Percentiles rank a stretch among this genome's conserved stretches.
Evolutionary conservation across 2,888 invertebrate species (phyloP).

Genomic region (Sepioteuthis lessoniana): DNA sequence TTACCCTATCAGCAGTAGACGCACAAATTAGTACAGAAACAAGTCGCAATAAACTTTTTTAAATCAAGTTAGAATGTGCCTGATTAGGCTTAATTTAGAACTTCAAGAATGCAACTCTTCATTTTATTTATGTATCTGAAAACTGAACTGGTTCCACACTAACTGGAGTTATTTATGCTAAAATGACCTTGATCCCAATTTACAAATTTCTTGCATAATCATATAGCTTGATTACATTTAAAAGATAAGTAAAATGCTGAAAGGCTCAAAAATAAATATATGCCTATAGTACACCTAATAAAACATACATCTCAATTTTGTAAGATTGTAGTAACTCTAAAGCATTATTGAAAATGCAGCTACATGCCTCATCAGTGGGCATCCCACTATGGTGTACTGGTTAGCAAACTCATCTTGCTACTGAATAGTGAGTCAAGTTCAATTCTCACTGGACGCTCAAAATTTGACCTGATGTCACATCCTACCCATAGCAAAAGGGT

Average conservation of each 20-base stretch:
- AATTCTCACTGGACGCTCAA: too few relatives aligned
- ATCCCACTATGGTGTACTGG: too few relatives aligned
- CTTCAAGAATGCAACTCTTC: not conserved
- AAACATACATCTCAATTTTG: too few relatives aligned
- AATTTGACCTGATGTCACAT: too few relatives aligned
- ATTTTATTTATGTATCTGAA: not conserved
- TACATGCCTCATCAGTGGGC: too few relatives aligned
- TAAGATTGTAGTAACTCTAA: too few relatives aligned
- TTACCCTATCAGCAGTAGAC: too few relatives aligned
- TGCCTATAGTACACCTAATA: not conserved
- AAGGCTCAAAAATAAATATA: not conserved
- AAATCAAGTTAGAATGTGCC: not conserved
- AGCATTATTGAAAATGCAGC: too few relatives aligned
- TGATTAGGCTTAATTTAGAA: not conserved
- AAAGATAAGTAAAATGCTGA: not conserved
- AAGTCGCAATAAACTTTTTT: not conserved
- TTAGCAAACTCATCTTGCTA: too few relatives aligned
- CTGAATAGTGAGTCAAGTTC: too few relatives aligned
- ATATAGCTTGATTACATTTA: not conserved
- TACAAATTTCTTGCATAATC: not conserved
- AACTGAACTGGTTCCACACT: not conserved
- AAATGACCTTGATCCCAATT: not conserved
- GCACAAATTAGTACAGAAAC: too few relatives aligned
- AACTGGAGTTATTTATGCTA: not conserved
- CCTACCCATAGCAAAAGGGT: too few relatives aligned